A percentile compares a stretch with the other conserved stretches of the same genome.
Evolutionary conservation across 2,888 invertebrate genomes (phyloP).

Genomic region (Ormyrus nitidulus): DNA sequence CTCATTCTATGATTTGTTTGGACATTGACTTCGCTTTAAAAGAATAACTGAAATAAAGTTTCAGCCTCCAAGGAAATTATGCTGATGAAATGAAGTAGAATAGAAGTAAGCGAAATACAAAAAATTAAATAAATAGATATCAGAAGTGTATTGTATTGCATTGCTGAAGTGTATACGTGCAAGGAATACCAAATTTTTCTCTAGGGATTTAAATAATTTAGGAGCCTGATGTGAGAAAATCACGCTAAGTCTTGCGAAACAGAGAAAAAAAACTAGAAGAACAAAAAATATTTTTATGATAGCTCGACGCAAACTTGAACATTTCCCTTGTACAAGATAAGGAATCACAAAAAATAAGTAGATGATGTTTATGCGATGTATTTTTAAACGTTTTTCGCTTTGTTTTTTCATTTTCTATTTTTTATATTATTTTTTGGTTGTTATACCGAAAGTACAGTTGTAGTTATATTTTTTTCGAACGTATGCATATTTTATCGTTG

Average conservation of each 20-base stretch:
- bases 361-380: conserved; percentile 40
- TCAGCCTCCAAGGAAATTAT: neutral
- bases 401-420: conserved; percentile 46
- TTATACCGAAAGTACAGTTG: conserved; percentile 42
- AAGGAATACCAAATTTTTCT: conserved; percentile 61
- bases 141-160: conserved; percentile 46
- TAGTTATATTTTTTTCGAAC: conserved; percentile 45
- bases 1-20: conserved; percentile 43
- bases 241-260: conserved; percentile 64
- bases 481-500: conserved; percentile 19
- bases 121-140: conserved; percentile 39
- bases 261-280: conserved; percentile 57
- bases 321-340: conserved; percentile 48
- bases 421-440: conserved; percentile 41
- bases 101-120: conserved; percentile 26
- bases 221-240: conserved; percentile 64
- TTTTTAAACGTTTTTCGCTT: conserved; percentile 39
- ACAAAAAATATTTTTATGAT: conserved; percentile 72
- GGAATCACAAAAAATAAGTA: conserved; percentile 8
- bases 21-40: conserved; percentile 39
- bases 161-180: conserved; percentile 58
- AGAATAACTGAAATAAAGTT: conserved; percentile 24
- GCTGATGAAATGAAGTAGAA: conserved; percentile 23
- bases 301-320: conserved; percentile 63
- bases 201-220: conserved; percentile 61